These are phyloP conservation scores for Siderastrea radians DNA, from an alignment of 92 coral and sea anemone species.

Conservation along the genomic window DNA sequence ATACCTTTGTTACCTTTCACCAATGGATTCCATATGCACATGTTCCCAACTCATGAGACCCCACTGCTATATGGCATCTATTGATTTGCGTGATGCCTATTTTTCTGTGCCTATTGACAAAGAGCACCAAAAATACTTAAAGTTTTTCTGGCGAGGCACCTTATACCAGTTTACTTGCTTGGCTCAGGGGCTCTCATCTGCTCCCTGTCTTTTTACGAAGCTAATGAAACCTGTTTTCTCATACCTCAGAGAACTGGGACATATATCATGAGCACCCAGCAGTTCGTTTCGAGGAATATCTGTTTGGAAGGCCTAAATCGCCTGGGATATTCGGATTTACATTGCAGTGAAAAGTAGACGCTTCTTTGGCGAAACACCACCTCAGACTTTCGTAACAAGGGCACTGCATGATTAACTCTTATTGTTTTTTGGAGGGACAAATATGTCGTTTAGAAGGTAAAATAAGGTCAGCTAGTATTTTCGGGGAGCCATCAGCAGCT, in stretches of 20 bases:
- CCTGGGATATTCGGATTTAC: too few relatives aligned
- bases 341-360: constrained; percentile 8
- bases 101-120: constrained; percentile 41
- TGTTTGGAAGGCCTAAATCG: too few relatives aligned
- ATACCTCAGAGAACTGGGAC: constrained; percentile 46
- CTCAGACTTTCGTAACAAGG: too few relatives aligned
- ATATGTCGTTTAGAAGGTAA: too few relatives aligned
- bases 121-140: constrained; percentile 48
- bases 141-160: constrained; percentile 23
- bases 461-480: too few relatives aligned
- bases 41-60: constrained; percentile 42
- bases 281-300: too few relatives aligned
- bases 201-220: constrained; percentile 67
- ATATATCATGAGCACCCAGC: constrained; percentile 5
- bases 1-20: constrained; percentile 32
- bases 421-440: too few relatives aligned
- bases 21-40: constrained; percentile 54
- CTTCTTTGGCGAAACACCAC: constrained; percentile 51
- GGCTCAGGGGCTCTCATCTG: constrained; percentile 66
- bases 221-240: constrained; percentile 66
- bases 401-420: too few relatives aligned
- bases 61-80: constrained; percentile 52
- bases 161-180: constrained; percentile 56
- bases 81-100: constrained; percentile 47
- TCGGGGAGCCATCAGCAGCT: too few relatives aligned